Percentiles rank a stretch among this genome's conserved stretches.
Evolutionary conservation across 1,140 invertebrate genomes (phyloP).

Genomic region (Pseudomyrmex gracilis): DNA sequence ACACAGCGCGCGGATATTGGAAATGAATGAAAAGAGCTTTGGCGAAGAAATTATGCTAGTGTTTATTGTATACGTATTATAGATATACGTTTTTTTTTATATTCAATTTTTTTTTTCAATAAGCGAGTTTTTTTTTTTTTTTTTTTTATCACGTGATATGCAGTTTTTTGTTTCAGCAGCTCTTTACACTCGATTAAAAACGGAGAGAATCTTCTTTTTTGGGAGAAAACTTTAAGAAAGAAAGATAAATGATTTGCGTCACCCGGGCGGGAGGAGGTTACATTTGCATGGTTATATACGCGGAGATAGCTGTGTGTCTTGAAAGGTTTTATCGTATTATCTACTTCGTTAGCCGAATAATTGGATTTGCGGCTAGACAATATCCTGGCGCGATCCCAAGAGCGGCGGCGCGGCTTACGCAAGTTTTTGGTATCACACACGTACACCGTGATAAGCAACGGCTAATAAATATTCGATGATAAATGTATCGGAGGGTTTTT

Average conservation of each 20-base stretch:
- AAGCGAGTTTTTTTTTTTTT: background rate
- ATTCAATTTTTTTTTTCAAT: background rate
- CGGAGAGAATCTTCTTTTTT: constrained; percentile 16
- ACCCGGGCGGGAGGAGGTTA: constrained; percentile 25
- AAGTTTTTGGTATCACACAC: constrained; percentile 42
- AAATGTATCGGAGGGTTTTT: constrained; percentile 58
- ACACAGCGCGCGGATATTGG: background rate
- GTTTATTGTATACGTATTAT: background rate
- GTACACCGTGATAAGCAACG: constrained; percentile 14
- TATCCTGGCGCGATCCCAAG: constrained; percentile 52
- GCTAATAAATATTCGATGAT: constrained; percentile 56
- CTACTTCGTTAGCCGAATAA: constrained; percentile 61
- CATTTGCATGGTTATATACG: constrained; percentile 60
- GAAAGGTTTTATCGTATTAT: constrained; percentile 57
- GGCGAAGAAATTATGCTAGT: background rate
- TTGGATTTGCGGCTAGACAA: constrained; percentile 57
- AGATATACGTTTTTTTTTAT: background rate
- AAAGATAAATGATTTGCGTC: constrained; percentile 47
- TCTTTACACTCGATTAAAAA: constrained; percentile 45
- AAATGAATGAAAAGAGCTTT: constrained; percentile 27
- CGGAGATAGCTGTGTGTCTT: constrained; percentile 34
- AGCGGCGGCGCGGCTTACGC: constrained; percentile 19
- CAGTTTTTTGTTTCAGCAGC: background rate
- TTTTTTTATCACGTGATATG: background rate
- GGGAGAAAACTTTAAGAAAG: constrained; percentile 34